phyloP scores from a whole-genome alignment of 2,113 vertebrate genomes.

The Crotalus horridus region DNA sequence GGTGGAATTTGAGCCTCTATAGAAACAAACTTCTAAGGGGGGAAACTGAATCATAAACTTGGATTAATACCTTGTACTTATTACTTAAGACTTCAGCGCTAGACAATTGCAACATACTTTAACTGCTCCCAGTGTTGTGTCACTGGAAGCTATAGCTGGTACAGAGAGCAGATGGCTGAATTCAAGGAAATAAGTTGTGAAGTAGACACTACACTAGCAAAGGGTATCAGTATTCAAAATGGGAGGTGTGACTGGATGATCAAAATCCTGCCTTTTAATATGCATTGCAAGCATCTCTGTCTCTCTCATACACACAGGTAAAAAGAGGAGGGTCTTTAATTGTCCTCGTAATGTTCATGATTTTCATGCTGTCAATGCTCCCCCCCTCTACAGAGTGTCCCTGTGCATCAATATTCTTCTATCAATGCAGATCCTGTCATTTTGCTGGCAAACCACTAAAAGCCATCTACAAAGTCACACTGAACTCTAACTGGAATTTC shows the following conservation, averaged over 20 bases:
- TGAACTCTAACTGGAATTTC: not conserved
- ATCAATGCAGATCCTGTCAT: not conserved
- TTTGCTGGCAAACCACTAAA: not conserved
- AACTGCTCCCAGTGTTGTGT: not conserved
- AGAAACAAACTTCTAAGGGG: not conserved
- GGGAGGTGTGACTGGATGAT: not conserved
- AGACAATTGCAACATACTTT: not conserved
- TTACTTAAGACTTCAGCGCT: not conserved
- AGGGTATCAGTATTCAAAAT: not conserved
- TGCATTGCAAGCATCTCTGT: not conserved
- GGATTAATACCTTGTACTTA: not conserved
- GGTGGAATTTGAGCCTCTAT: not conserved
- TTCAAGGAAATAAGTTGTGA: not conserved
- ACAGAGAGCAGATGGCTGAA: not conserved
- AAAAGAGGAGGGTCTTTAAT: not conserved
- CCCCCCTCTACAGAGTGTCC: too few species aligned
- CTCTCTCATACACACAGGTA: not conserved
- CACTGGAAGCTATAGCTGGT: not conserved
- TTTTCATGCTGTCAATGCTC: not conserved
- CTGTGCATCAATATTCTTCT: not conserved
- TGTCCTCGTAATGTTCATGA: not conserved
- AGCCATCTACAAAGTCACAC: not conserved
- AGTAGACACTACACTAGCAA: too few species aligned
- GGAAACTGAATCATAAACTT: not conserved
- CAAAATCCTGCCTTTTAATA: not conserved